phyloP scores from a whole-genome alignment of 2,888 invertebrate genomes.

The Parelbella ahira region DNA sequence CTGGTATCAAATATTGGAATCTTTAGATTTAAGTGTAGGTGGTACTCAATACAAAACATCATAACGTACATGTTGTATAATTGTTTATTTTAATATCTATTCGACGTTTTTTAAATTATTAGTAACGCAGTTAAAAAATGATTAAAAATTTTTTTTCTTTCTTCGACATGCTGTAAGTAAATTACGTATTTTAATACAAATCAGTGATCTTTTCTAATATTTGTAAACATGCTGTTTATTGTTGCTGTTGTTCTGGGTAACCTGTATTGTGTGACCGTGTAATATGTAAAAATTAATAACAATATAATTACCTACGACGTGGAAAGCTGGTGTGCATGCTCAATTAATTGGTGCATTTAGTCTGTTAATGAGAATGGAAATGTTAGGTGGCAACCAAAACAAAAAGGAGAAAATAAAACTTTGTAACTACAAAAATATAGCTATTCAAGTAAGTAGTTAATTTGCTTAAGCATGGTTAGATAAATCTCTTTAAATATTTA shows the following conservation, averaged over 20 bases:
- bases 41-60: too few species aligned
- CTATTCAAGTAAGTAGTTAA: constrained; percentile 17
- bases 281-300: too few species aligned
- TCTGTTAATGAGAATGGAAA: constrained; percentile 59
- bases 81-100: too few species aligned
- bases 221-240: too few species aligned
- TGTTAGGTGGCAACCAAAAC: constrained; percentile 39
- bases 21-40: too few species aligned
- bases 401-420: constrained; percentile 9
- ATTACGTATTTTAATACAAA: too few species aligned
- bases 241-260: too few species aligned
- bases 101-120: too few species aligned
- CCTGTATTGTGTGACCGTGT: too few species aligned
- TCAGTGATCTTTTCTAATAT: too few species aligned
- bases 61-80: too few species aligned
- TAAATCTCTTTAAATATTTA: constrained; percentile 44
- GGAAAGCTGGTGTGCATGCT: constrained; percentile 55
- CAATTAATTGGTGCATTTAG: constrained; percentile 64
- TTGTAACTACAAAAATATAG: constrained; percentile 1
- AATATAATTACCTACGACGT: constrained; percentile 54
- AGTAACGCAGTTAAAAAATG: neutral
- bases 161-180: constrained; percentile 4
- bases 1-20: too few species aligned
- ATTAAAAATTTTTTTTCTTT: constrained; percentile 1
- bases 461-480: constrained; percentile 6